Evolutionary conservation across 2,888 invertebrate genomes (phyloP), one percentile per base, ranked within the genome.

Genomic region (Plutella xylostella): DNA sequence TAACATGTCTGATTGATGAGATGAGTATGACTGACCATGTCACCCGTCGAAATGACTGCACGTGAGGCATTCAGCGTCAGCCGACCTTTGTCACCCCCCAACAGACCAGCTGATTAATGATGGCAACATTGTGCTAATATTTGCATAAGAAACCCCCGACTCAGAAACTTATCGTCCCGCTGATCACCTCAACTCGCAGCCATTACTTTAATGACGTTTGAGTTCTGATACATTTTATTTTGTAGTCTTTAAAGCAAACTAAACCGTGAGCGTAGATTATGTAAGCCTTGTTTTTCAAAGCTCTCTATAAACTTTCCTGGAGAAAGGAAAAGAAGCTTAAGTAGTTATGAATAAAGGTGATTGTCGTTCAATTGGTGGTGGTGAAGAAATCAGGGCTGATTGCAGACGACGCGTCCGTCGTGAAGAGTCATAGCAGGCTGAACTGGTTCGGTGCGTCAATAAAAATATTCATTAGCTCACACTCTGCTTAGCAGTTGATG

Each of bases 391-490:
- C 37, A 34, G 34, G 19, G 31, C 51, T 45, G 48, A 48, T 38
- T 48, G 50, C 46, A 50, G 53, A 52, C 56, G 56, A 55, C 59
- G 55, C 53, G 57, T 60, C 54, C 48, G 53, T 50, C 51, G 60
- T 15, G 28, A 40, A 31, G 42, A 38, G 25, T 55, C 52, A 55
- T 60, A 57, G 69, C 59, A 67, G 70, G 33, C 9, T 12, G n/a
- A n/a, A 74, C 72, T 67, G 59, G 74, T 70, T 67, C 59, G 69
- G 66, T 73, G 65, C 72, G 73, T 79, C 78, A 75, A 79, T 80
- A 79, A 83, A 82, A 79, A 82, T 83, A 82, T 83, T 82, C 78
- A 80, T 83, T 76, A 69, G 68, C 72, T 77, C 68, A 72, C 74
- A 77, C 78, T 79, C 76, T 79, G 73, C 77, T 82, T 75, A 78